A percentile compares a stretch with the other conserved stretches of the same genome.
These are phyloP conservation scores for Delia radicum DNA, from an alignment of 1,140 invertebrate genomes.

Conservation along the genomic window DNA sequence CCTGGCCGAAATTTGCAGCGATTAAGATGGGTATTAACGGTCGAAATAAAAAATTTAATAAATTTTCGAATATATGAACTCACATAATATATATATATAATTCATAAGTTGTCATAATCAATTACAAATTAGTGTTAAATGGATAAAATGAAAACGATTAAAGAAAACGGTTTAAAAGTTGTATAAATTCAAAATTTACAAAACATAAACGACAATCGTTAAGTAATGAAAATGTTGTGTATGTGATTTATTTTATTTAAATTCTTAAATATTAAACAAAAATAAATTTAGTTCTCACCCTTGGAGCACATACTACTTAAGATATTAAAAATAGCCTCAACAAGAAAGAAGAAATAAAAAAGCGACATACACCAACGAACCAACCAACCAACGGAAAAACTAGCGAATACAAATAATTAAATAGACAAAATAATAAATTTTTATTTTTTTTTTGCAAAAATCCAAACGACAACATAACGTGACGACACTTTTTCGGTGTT, in stretches of 20 bases:
- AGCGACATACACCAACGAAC: neutral
- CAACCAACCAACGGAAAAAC: neutral
- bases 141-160: neutral
- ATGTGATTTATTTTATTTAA: neutral
- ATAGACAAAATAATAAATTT: neutral
- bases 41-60: neutral
- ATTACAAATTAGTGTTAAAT: neutral
- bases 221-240: neutral
- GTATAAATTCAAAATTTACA: neutral
- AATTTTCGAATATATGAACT: neutral
- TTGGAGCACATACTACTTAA: slow-evolving; percentile 26
- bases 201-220: neutral
- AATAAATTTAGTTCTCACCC: slow-evolving; percentile 51
- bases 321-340: slow-evolving; percentile 45
- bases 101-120: neutral
- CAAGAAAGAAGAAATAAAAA: neutral
- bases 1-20: slow-evolving; percentile 54
- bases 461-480: neutral
- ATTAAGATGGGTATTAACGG: slow-evolving; percentile 40
- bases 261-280: slow-evolving; percentile 3
- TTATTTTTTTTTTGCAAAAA: neutral
- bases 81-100: neutral
- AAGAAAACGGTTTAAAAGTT: too few relatives aligned
- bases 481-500: neutral
- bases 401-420: neutral